Percentiles rank a stretch among this genome's conserved stretches.
phyloP scores from a whole-genome alignment of 2,113 vertebrate genomes.

The Pseudonaja textilis region DNA sequence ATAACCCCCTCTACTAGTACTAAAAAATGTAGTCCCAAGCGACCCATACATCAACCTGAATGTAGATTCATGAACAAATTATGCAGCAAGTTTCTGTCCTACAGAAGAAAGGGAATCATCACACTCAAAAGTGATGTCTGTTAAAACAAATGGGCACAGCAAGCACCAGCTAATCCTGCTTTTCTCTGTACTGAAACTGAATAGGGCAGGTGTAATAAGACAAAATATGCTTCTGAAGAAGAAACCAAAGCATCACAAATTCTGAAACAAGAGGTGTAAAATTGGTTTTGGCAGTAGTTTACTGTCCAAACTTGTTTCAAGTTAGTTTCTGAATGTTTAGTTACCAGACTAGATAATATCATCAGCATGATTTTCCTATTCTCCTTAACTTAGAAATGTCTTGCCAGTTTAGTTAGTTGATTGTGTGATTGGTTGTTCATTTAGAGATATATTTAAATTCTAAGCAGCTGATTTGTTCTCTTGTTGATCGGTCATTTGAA shows the following conservation, averaged over 20 bases:
- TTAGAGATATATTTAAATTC: too few relatives aligned
- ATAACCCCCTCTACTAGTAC: not conserved
- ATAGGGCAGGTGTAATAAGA: not conserved
- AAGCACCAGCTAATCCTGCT: not conserved
- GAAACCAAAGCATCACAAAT: not conserved
- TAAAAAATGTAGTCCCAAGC: not conserved
- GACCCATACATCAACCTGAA: not conserved
- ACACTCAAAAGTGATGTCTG: not conserved
- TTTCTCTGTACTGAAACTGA: not conserved
- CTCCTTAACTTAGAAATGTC: too few relatives aligned
- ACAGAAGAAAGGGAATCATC: not conserved
- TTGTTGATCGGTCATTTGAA: too few relatives aligned
- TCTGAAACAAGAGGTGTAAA: not conserved
- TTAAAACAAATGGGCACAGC: not conserved
- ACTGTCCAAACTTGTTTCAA: too few relatives aligned
- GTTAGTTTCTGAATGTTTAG: too few relatives aligned
- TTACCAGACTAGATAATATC: too few relatives aligned
- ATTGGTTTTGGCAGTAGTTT: too few relatives aligned
- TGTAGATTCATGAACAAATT: not conserved
- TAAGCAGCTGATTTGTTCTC: too few relatives aligned
- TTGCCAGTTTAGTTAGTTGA: too few relatives aligned
- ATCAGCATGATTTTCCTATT: too few relatives aligned
- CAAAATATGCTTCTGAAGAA: not conserved
- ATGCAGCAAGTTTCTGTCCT: not conserved
- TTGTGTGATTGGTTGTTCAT: too few relatives aligned